phyloP scores from a whole-genome alignment of 1,140 invertebrate species.

The Saxidomus purpurata region DNA sequence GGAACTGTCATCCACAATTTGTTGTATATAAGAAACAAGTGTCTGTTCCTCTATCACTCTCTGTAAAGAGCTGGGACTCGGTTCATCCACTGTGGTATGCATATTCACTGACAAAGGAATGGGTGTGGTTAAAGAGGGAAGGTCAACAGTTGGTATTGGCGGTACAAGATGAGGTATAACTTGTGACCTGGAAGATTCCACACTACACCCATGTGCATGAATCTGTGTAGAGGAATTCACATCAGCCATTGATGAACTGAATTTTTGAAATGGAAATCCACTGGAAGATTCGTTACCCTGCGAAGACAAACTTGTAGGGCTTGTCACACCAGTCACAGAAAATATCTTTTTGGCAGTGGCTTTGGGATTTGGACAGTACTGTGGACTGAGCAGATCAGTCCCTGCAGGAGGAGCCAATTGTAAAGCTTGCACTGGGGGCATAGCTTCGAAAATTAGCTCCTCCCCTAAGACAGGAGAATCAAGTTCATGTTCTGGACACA shows the following conservation, averaged over 20 bases:
- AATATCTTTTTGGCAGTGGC: slow-evolving; percentile 83
- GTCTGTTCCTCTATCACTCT: slow-evolving; percentile 49
- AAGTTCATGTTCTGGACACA: slow-evolving; percentile 71
- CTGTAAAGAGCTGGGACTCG: slow-evolving; percentile 46
- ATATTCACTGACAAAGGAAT: slow-evolving; percentile 69
- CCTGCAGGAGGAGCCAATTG: slow-evolving; percentile 71
- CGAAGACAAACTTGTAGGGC: slow-evolving; percentile 50
- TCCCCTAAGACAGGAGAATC: slow-evolving; percentile 77
- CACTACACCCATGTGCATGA: slow-evolving; percentile 40
- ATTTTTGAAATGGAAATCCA: slow-evolving; percentile 59
- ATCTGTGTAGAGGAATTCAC: slow-evolving; percentile 52
- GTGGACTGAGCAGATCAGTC: slow-evolving; percentile 80
- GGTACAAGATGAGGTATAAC: slow-evolving; percentile 53
- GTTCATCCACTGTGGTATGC: slow-evolving; percentile 56
- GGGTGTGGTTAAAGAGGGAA: slow-evolving; percentile 43
- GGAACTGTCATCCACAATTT: slow-evolving; percentile 61
- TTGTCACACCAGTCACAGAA: slow-evolving; percentile 80
- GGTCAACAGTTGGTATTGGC: slow-evolving; percentile 29
- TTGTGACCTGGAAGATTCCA: background rate
- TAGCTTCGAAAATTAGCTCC: slow-evolving; percentile 39
- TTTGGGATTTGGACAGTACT: slow-evolving; percentile 77
- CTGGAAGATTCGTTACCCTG: background rate
- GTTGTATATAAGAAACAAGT: slow-evolving; percentile 66
- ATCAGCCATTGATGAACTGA: slow-evolving; percentile 47
- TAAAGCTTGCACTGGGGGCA: slow-evolving; percentile 28